A percentile compares a stretch with the other conserved stretches of the same genome.
phyloP scores from a whole-genome alignment of 2,113 vertebrate genomes.

The Forbesichthys agassizii region DNA sequence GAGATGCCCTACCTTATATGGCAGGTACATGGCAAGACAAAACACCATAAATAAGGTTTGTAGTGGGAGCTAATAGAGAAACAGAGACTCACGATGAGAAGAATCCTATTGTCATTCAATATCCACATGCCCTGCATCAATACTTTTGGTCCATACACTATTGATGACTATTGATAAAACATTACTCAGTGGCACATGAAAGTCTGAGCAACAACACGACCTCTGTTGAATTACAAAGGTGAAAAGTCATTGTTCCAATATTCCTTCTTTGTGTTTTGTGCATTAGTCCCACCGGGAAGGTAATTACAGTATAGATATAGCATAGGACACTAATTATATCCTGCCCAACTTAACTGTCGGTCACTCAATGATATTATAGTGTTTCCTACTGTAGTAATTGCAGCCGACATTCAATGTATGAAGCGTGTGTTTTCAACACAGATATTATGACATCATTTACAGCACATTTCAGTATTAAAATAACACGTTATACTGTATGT shows the following conservation, averaged over 20 bases:
- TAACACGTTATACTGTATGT: background rate
- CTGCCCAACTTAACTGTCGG: background rate
- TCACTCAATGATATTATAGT: slow-evolving; percentile 6
- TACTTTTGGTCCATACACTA: slow-evolving; percentile 13
- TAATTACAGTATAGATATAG: slow-evolving; percentile 28
- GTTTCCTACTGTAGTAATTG: slow-evolving; percentile 7
- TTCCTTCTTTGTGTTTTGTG: background rate
- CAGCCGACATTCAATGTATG: background rate
- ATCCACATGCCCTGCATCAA: slow-evolving; percentile 17
- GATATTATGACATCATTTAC: background rate
- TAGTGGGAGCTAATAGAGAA: slow-evolving; percentile 4
- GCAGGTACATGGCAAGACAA: slow-evolving; percentile 48
- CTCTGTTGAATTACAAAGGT: slow-evolving; percentile 3
- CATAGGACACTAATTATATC: background rate
- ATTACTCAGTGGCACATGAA: slow-evolving; percentile 14
- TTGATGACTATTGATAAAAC: slow-evolving; percentile 22
- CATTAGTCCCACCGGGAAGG: slow-evolving; percentile 2
- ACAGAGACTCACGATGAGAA: slow-evolving; percentile 3
- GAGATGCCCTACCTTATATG: slow-evolving; percentile 41
- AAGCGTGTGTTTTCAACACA: background rate
- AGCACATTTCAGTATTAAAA: background rate
- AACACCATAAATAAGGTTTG: slow-evolving; percentile 18
- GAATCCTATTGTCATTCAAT: slow-evolving; percentile 22
- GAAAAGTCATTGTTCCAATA: slow-evolving; percentile 33
- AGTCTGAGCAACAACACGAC: background rate